Percentiles rank a stretch among this genome's conserved stretches.
Evolutionary conservation across 2,888 invertebrate species (phyloP).

Genomic region (Stenodera caucasica): DNA sequence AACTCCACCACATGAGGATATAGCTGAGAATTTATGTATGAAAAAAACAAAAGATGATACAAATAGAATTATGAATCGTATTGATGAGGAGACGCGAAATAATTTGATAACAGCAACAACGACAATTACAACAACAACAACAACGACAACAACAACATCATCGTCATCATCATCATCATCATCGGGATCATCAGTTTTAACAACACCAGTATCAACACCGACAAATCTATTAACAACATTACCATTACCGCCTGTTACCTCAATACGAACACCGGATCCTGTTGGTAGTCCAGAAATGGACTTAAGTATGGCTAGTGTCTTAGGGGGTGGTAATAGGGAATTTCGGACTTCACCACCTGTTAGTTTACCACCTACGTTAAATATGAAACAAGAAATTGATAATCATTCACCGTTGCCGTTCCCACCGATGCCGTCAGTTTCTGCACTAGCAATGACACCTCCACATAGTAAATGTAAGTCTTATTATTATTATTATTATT

Average conservation of each 20-base stretch:
- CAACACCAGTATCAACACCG: constrained; percentile 20
- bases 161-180: neutral
- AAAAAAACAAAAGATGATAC: constrained; percentile 57
- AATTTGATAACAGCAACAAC: neutral
- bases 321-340: constrained; percentile 42
- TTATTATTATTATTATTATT: neutral
- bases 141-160: neutral
- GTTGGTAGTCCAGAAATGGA: constrained; percentile 51
- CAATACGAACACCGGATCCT: constrained; percentile 35
- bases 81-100: constrained; percentile 36
- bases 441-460: constrained; percentile 77
- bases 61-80: constrained; percentile 35
- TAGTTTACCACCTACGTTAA: constrained; percentile 57
- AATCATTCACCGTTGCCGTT: constrained; percentile 64
- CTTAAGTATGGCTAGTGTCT: constrained; percentile 41
- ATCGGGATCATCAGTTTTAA: neutral
- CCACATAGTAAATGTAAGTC: constrained; percentile 74
- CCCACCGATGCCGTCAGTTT: constrained; percentile 73
- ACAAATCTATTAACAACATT: constrained; percentile 25
- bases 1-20: constrained; percentile 41
- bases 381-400: constrained; percentile 52
- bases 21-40: constrained; percentile 65
- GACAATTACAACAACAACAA: constrained; percentile 9
- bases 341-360: constrained; percentile 57
- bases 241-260: constrained; percentile 26